Base-by-base conservation (phyloP, 2,888 invertebrate species). In the Thereva unica region DNA sequence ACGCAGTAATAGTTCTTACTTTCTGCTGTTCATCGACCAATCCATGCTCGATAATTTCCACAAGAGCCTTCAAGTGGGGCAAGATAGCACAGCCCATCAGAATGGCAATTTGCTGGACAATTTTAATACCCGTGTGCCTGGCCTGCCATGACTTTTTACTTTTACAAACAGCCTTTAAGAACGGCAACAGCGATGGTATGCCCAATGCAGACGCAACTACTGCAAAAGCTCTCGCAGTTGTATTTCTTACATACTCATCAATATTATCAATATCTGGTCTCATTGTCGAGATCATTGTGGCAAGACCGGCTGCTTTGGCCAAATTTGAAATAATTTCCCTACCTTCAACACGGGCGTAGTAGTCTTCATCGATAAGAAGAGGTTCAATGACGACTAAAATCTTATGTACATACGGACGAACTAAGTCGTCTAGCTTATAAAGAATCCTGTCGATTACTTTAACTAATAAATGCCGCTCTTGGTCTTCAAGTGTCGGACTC, bases 221-320 rank as follows among this genome's bases (percentile, higher is more conserved):
- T n/a, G 99, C 99, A 81, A 99, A 99, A 0, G 99, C 99, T 75
- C 99, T 87, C 4, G 99, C 99, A 0, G 99, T 99, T 0, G 99
- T 99, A 81, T 99, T 99, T 78, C 99, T 87, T 45, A 99, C 99
- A 77, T 99, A 99, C 82, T 98, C 97, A 81, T 98, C 98, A 75
- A 97, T 97, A 79, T 99, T 99, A 82, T 99, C 99, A 75, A 99
- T 99, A 83, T 99, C 99, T 0, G 99, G 99, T 78, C 99, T 86
- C 99, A 99, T 99, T 0, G 99, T 99, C 4, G 98, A 98, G 76
- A 99, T 99, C 99, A 99, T 99, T 9, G 99, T 99, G 4, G 99
- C 99, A 66, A 99, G 83, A 66, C 99, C 99, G 3, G 99, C 99
- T 1, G 99, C 99, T 83, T 99, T 99, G 0, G 99, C 98, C 77